These are phyloP conservation scores for Drosophila repletoides DNA, from an alignment of 1,140 invertebrate genomes.

Conservation along the genomic window DNA sequence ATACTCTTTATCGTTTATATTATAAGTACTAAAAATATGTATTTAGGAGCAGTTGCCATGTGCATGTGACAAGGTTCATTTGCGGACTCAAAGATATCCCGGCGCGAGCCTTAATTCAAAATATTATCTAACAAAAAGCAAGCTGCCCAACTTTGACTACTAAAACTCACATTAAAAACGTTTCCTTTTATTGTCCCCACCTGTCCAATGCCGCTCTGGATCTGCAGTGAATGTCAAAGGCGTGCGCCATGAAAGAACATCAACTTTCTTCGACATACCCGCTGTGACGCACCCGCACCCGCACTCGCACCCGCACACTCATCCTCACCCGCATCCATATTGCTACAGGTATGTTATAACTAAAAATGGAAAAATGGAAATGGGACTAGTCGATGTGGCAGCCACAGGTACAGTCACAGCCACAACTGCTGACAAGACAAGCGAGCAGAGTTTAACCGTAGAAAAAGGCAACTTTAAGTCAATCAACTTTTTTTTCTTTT, in stretches of 20 bases:
- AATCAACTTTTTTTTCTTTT: slow-evolving; percentile 47
- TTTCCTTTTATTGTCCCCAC: slow-evolving; percentile 18
- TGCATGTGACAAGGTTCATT: slow-evolving; percentile 73
- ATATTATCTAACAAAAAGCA: slow-evolving; percentile 77
- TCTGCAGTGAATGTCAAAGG: slow-evolving; percentile 80
- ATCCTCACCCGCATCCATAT: slow-evolving; percentile 57
- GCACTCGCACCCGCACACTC: slow-evolving; percentile 46
- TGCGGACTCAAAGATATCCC: slow-evolving; percentile 68
- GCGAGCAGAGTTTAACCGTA: slow-evolving; percentile 1
- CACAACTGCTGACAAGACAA: slow-evolving; percentile 51
- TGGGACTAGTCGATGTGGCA: too few relatives aligned
- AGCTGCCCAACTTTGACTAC: slow-evolving; percentile 14
- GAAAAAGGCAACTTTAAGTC: slow-evolving; percentile 62
- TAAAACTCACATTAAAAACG: slow-evolving; percentile 50
- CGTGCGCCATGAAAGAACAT: slow-evolving; percentile 81
- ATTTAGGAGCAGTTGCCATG: slow-evolving; percentile 17
- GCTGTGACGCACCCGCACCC: slow-evolving; percentile 79
- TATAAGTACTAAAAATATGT: not conserved
- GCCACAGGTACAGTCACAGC: slow-evolving; percentile 9
- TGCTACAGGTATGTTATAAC: slow-evolving; percentile 69
- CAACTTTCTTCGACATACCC: slow-evolving; percentile 82
- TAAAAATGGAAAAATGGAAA: not conserved
- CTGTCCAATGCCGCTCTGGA: slow-evolving; percentile 11
- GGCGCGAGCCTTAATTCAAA: slow-evolving; percentile 66
- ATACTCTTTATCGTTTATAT: not conserved